Evolutionary conservation across 2,113 vertebrate genomes (phyloP).

Genomic region (Nansenia antarctica): DNA sequence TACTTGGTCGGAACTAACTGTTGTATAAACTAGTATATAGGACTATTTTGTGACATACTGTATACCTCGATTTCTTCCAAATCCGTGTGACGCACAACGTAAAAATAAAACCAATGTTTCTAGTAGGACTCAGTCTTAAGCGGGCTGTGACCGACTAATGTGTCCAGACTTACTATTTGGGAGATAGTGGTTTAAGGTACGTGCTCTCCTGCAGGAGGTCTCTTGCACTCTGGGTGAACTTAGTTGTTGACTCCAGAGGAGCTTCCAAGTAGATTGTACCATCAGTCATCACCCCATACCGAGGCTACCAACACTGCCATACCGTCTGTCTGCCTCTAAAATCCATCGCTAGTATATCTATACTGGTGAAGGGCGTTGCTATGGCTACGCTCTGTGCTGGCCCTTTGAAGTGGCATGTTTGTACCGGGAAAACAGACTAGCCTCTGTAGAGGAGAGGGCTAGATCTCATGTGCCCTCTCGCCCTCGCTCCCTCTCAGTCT

Average conservation of each 20-base stretch:
- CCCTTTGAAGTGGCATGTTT: conserved; percentile 57
- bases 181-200: background rate
- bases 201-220: conserved; percentile 3
- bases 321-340: conserved; percentile 5
- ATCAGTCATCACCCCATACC: conserved; percentile 62
- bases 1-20: too few relatives aligned
- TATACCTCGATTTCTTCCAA: too few relatives aligned
- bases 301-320: conserved; percentile 43
- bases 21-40: too few relatives aligned
- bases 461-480: conserved; percentile 45
- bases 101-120: background rate
- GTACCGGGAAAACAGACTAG: conserved; percentile 51
- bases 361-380: conserved; percentile 50
- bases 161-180: too few relatives aligned
- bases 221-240: conserved; percentile 37
- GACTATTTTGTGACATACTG: too few relatives aligned
- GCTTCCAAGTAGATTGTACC: conserved; percentile 43
- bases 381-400: conserved; percentile 44
- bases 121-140: background rate
- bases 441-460: conserved; percentile 62
- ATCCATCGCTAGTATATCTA: conserved; percentile 39
- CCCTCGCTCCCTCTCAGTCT: background rate
- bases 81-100: too few relatives aligned
- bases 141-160: too few relatives aligned
- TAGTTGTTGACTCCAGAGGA: conserved; percentile 46